Evolutionary conservation across 2,113 vertebrate genomes (phyloP).

Genomic region (Coryphaenoides rupestris): DNA sequence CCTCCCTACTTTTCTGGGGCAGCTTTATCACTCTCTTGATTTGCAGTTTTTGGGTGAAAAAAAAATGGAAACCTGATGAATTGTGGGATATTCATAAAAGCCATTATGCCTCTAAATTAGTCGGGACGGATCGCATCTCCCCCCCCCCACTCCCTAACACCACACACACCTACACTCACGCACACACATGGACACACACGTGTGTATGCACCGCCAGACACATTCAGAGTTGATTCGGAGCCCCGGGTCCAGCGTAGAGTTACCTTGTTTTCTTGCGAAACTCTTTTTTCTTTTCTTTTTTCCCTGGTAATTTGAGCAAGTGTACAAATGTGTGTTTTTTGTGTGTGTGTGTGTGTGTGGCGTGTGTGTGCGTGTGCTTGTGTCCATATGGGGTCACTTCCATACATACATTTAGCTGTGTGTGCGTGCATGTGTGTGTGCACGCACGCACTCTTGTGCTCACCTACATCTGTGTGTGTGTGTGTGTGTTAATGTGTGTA

Average conservation of each 20-base stretch:
- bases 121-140: slow-evolving; percentile 30
- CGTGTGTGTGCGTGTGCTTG: background rate
- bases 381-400: background rate
- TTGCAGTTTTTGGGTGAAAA: slow-evolving; percentile 38
- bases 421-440: background rate
- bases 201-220: background rate
- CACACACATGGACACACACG: background rate
- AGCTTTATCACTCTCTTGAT: slow-evolving; percentile 49
- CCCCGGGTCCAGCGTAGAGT: slow-evolving; percentile 16
- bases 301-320: slow-evolving; percentile 16
- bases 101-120: slow-evolving; percentile 58
- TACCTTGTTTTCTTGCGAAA: slow-evolving; percentile 26
- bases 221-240: slow-evolving; percentile 13
- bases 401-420: background rate
- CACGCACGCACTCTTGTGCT: background rate
- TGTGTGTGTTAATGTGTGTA: background rate
- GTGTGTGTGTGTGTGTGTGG: background rate
- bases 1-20: slow-evolving; percentile 29
- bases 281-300: background rate
- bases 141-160: background rate
- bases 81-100: slow-evolving; percentile 29
- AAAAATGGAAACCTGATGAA: slow-evolving; percentile 42
- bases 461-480: too few relatives aligned
- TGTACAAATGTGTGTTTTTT: slow-evolving; percentile 5
- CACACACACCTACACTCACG: background rate